A percentile compares a stretch with the other conserved stretches of the same genome.
These are phyloP conservation scores for Corapipo altera DNA, from an alignment of 2,113 vertebrate species.

Conservation along the genomic window DNA sequence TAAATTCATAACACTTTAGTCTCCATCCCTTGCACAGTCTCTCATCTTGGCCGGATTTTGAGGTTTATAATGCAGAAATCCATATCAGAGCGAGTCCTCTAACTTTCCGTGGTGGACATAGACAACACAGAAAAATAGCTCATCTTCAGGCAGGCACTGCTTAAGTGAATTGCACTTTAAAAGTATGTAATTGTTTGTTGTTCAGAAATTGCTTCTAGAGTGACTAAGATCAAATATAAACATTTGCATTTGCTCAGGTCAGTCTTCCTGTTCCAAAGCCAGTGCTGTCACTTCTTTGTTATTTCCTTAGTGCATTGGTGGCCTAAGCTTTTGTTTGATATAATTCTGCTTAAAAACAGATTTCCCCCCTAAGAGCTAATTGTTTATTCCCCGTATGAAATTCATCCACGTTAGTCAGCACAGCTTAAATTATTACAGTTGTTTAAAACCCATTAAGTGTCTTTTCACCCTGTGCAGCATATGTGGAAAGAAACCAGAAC, in stretches of 20 bases:
- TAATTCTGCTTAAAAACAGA: not conserved
- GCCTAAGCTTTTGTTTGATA: not conserved
- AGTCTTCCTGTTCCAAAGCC: not conserved
- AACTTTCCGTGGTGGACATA: not conserved
- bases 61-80: not conserved
- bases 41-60: not conserved
- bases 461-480: not conserved
- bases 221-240: not conserved
- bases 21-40: not conserved
- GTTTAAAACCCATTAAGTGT: not conserved
- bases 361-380: not conserved
- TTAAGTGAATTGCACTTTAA: not conserved
- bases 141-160: not conserved
- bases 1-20: not conserved
- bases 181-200: not conserved
- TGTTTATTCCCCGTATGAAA: not conserved
- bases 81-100: not conserved
- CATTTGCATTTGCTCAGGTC: not conserved
- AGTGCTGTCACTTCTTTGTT: not conserved
- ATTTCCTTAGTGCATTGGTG: not conserved
- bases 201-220: not conserved
- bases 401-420: not conserved
- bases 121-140: not conserved
- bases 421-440: not conserved
- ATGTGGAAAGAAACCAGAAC: not conserved